Conservation (phyloP, 2,113 vertebrate species). For the Saccopteryx leptura region DNA sequence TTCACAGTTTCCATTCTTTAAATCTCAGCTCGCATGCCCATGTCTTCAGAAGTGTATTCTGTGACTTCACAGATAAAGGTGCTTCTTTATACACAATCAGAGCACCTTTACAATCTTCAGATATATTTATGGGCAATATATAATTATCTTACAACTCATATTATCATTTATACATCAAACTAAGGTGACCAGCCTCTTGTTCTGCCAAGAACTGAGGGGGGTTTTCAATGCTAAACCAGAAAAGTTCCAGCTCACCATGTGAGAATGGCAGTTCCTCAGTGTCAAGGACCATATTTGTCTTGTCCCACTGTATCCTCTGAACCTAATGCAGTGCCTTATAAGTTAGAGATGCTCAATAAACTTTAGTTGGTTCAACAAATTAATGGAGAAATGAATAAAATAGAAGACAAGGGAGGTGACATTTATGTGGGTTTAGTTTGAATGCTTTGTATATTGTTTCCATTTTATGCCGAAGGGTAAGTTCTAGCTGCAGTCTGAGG, state of each 20-base stretch:
- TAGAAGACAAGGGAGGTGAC: background rate
- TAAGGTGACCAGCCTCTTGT: background rate
- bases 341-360: background rate
- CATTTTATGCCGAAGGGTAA: background rate
- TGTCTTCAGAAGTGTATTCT: background rate
- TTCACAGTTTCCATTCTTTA: background rate
- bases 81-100: background rate
- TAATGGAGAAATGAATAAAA: background rate
- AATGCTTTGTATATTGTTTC: background rate
- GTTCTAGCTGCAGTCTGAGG: background rate
- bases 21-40: background rate
- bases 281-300: background rate
- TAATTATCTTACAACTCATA: background rate
- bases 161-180: background rate
- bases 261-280: background rate
- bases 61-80: background rate
- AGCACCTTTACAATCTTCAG: background rate
- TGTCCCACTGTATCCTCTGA: background rate
- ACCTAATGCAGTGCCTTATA: background rate
- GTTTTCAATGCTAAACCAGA: background rate
- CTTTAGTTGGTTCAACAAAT: background rate
- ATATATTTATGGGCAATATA: background rate
- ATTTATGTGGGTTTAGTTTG: background rate
- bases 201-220: rapidly evolving
- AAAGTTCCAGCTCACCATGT: background rate